phyloP scores from a whole-genome alignment of 2,113 vertebrate genomes.

The Morone saxatilis region DNA sequence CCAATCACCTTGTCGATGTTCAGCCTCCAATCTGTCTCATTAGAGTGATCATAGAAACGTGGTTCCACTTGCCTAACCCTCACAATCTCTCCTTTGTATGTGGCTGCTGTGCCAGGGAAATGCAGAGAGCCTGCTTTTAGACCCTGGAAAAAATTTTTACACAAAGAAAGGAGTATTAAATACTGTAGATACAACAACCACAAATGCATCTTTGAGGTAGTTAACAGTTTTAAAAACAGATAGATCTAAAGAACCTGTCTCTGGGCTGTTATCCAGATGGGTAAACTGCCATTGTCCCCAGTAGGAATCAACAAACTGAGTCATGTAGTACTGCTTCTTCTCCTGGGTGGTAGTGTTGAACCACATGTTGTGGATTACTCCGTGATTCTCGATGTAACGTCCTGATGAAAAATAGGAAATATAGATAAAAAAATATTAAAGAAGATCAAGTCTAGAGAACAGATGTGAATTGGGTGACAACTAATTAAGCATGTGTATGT shows the following conservation, averaged over 20 bases:
- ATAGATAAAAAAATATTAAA: background rate
- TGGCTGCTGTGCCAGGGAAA: constrained; percentile 89
- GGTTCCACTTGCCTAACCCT: constrained; percentile 84
- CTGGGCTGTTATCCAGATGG: constrained; percentile 96
- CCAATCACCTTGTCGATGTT: constrained; percentile 85
- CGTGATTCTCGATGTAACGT: constrained; percentile 90
- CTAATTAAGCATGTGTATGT: too few species aligned
- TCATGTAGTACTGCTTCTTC: constrained; percentile 85
- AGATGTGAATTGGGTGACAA: background rate
- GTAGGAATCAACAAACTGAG: constrained; percentile 86
- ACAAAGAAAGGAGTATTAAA: too few species aligned
- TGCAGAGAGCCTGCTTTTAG: constrained; percentile 90
- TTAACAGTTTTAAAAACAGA: background rate
- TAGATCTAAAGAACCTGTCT: constrained; percentile 84
- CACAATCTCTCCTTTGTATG: constrained; percentile 84
- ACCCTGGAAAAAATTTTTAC: constrained; percentile 79
- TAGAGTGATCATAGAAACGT: constrained; percentile 76
- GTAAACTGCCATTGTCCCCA: constrained; percentile 91
- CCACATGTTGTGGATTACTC: constrained; percentile 94
- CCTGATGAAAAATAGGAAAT: constrained; percentile 75
- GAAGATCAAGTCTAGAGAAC: background rate
- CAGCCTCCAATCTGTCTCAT: constrained; percentile 87
- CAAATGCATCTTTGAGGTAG: background rate
- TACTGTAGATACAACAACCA: too few species aligned
- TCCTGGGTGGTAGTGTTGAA: constrained; percentile 85